Evolutionary conservation across 2,113 vertebrate species (phyloP).

Genomic region (Brachionichthys hirsutus): DNA sequence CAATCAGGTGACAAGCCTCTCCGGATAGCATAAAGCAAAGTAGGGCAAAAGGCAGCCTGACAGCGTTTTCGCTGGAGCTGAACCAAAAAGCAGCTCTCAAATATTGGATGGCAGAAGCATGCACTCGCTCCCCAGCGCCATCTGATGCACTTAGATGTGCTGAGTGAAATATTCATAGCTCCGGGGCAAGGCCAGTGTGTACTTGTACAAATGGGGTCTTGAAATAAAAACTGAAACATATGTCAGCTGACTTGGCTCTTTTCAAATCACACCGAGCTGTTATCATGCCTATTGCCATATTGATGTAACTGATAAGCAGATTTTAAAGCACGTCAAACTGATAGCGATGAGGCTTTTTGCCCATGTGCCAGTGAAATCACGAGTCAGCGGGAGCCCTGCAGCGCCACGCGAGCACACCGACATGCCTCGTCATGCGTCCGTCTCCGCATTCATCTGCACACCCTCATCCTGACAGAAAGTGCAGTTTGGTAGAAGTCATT

Average conservation of each 20-base stretch:
- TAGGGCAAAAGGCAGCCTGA: slow-evolving; percentile 44
- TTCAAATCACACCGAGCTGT: too few relatives aligned
- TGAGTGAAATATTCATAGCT: slow-evolving; percentile 67
- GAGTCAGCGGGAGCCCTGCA: not conserved
- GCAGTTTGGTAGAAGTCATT: slow-evolving; percentile 16
- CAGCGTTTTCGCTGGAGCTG: slow-evolving; percentile 20
- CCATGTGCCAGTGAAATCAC: slow-evolving; percentile 37
- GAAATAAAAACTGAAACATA: slow-evolving; percentile 18
- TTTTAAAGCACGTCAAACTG: slow-evolving; percentile 5
- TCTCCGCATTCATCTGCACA: not conserved
- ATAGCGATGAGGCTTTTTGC: not conserved
- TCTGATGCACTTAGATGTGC: slow-evolving; percentile 49
- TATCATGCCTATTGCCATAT: not conserved
- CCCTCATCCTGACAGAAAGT: slow-evolving; percentile 3
- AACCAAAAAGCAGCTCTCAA: slow-evolving; percentile 39
- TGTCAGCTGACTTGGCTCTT: not conserved
- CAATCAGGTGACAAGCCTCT: slow-evolving; percentile 22
- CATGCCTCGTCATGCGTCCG: slow-evolving; percentile 2
- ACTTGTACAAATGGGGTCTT: not conserved
- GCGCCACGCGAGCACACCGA: slow-evolving; percentile 39
- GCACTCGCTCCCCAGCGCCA: slow-evolving; percentile 25
- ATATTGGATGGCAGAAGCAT: slow-evolving; percentile 31
- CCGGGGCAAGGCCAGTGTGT: slow-evolving; percentile 4
- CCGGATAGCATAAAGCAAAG: slow-evolving; percentile 50
- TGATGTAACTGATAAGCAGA: slow-evolving; percentile 1